These are phyloP conservation scores for Paradisaea rubra DNA, from an alignment of 2,113 vertebrate genomes.

Conservation along the genomic window DNA sequence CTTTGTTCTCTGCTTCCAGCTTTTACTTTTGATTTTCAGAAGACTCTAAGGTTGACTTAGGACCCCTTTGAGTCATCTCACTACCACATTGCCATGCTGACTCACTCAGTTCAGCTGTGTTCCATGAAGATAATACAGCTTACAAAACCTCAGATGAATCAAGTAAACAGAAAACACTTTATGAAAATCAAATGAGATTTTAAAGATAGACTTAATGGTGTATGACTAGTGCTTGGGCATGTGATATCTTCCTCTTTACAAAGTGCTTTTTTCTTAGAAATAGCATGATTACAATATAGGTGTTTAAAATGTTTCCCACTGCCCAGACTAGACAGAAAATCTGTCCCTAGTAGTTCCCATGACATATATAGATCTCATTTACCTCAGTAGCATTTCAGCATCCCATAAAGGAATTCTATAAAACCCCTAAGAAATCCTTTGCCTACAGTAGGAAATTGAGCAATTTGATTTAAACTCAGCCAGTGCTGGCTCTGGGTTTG, in stretches of 20 bases:
- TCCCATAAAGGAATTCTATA: background rate
- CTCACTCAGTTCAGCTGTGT: background rate
- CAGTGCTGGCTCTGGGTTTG: background rate
- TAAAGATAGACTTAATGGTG: background rate
- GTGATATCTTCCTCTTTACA: background rate
- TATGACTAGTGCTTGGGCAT: background rate
- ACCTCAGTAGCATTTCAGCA: background rate
- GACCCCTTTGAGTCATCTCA: background rate
- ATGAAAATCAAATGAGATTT: background rate
- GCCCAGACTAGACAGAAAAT: background rate
- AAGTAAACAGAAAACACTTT: background rate
- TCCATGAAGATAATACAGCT: background rate
- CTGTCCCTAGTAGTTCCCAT: background rate
- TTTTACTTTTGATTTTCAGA: conserved; percentile 1
- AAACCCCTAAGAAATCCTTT: background rate
- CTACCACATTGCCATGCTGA: background rate
- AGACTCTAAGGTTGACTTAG: background rate
- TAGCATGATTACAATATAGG: background rate
- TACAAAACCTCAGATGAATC: background rate
- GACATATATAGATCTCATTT: background rate
- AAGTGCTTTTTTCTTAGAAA: background rate
- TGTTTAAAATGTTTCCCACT: background rate
- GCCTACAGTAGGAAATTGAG: background rate
- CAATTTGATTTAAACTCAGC: background rate
- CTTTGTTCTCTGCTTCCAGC: background rate